Evolutionary conservation across 2,113 vertebrate species (phyloP), one percentile per base, ranked within the genome.

Genomic region (Dascyllus trimaculatus): DNA sequence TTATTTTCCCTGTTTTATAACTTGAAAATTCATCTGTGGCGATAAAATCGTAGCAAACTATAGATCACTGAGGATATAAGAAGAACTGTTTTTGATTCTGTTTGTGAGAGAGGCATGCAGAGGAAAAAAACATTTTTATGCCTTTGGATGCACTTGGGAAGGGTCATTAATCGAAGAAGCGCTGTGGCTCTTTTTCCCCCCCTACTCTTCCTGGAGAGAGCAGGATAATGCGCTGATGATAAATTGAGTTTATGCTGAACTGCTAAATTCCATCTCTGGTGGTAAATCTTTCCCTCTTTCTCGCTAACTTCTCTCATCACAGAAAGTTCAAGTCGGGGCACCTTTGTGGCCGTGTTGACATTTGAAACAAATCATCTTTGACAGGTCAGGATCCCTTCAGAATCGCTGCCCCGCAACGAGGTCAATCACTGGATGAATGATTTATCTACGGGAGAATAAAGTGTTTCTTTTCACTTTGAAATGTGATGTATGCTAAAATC

Each of bases 221-320:
- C 95, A 94, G 92, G 82, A 91, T 92, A 95, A 94, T 95, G 73
- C 82, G 63, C 60, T 92, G 67, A 93, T 95, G 95, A 96, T 95
- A 95, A 95, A 96, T 94, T 92, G 85, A 88, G 92, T 95, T 95
- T 95, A 94, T 91, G 35, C 87, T 78, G 91, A 94, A 89, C 91
- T 92, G 82, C 92, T 96, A 91, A 92, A 94, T 94, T 95, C 89
- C 92, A 89, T 95, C 91, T 94, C 83, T 81, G 73, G 80, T 85
- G 87, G 84, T 95, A 95, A 95, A 96, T 95, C 93, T 94, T 85
- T 81, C 85, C 91, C 90, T 93, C 88, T 91, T 83, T 88, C 84
- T 91, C 89, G 81, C 90, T 90, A 91, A 91, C 89, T 93, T 94
- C 86, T 85, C 78, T 93, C 76, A 92, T 86, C 75, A 89, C 53